Base-by-base conservation (phyloP, 2,888 invertebrate species). In the Cephus rjabovi region DNA sequence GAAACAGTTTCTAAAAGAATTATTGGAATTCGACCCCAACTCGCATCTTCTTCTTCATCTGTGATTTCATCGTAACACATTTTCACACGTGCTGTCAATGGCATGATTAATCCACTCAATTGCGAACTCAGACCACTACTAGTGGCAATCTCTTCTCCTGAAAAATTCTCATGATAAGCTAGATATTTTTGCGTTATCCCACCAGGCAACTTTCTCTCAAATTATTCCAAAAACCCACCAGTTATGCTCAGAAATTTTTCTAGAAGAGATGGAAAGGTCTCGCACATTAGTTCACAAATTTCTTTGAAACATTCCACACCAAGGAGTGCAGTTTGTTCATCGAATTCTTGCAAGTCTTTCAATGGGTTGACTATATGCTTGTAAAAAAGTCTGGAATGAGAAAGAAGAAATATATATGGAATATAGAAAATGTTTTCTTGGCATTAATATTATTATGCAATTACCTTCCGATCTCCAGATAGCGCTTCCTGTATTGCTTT, bases 271-370 rank as follows among this genome's bases (percentile, higher is more conserved):
- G 91, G 86, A 11, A 86, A 84, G 15, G 78, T 77, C 1, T 86
- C 87, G 77, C 88, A 90, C 75, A 93, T 87, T 33, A 92, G 79
- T 75, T 87, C 87, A 79, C 85, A 93, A 74, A 89, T 92, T 89
- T 84, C 90, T 81, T 88, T 94, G 91, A 92, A 95, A 85, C 94
- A 93, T 84, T 95, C 95, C 31, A 95, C 81, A 76, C 94, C 94
- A 2, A 92, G 87, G 75, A 93, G 85, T 0, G 94, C 93, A 0
- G 93, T 93, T 74, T 92, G 90, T 69, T 93, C 93, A 82, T 95
- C 94, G 83, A 94, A 94, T 71, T 93, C 93, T 31, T 93, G 92
- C 86, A 94, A 92, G 33, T 93, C 92, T 80, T 92, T 91, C 80
- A 94, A 93, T 78, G 89, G 80, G 40, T 81, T 77, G n/a, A 92